Base-by-base conservation (phyloP, 2,888 invertebrate genomes). In the Phragmatobia fuliginosa region DNA sequence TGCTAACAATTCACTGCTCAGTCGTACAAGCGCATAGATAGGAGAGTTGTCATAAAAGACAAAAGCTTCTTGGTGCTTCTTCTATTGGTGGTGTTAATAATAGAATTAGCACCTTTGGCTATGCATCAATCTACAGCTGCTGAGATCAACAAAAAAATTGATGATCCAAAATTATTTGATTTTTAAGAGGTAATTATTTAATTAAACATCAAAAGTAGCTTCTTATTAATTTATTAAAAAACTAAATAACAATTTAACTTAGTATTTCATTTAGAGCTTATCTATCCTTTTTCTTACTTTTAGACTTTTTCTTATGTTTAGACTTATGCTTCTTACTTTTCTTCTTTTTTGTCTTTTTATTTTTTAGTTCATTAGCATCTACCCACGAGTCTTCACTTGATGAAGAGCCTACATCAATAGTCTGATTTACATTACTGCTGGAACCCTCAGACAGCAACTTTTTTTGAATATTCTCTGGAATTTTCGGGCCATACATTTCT, bases 401-500 rank as follows among this genome's bases (percentile, higher is more conserved):
- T 0, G 92, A 91, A 0, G 92, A 91, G n/a, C 80, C 80, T 41
- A 88, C 73, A 77, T 83, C 86, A 64, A 71, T 81, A 49, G 59
- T 73, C 73, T 63, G 80, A 49, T 81, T 83, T 7, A 83, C 78
- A 59, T 69, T 80, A 78, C 82, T 86, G 45, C 77, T 85, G 75
- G 80, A 84, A 72, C 66, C 76, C 49, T 74, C 74, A 1, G 78
- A 80, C 72, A 90, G 84, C 62, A 92, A 70, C 68, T 87, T 85
- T 62, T 87, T 90, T 72, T 87, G 86, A 56, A 95, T 80, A 78
- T 88, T 94, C 16, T 95, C 93, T 1, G 96, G 96, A 76, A 96
- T 93, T 84, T 94, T 96, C 0, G 96, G 96, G 0, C 96, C 96
- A 67, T 96, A 96, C 25, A 92, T 85, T 79, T 94, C 89, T 1